Percentiles rank a stretch among this genome's conserved stretches.
These are phyloP conservation scores for Poecilia picta DNA, from an alignment of 2,797 vertebrate species.

Conservation along the genomic window DNA sequence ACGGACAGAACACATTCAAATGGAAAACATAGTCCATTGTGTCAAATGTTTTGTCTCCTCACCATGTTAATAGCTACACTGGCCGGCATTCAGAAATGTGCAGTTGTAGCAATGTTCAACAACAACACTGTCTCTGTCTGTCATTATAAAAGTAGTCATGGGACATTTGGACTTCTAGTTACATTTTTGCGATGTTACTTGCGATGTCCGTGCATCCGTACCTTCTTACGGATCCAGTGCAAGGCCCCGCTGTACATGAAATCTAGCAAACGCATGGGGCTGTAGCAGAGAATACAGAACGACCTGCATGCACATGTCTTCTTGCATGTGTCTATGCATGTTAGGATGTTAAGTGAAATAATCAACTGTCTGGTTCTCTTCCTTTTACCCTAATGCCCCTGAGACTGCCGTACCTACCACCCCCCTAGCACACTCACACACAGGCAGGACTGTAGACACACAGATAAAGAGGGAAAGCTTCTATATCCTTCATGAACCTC, in stretches of 20 bases:
- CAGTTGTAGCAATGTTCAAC: conserved; percentile 40
- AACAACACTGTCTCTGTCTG: conserved; percentile 33
- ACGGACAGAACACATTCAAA: conserved; percentile 75
- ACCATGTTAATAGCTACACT: conserved; percentile 73
- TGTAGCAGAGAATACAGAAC: neutral
- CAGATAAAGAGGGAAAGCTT: conserved; percentile 57
- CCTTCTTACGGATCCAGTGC: neutral
- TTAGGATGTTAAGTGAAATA: conserved; percentile 34
- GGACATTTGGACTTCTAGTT: conserved; percentile 11
- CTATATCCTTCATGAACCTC: conserved; percentile 70
- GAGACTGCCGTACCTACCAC: conserved; percentile 51
- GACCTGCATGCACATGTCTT: conserved; percentile 16
- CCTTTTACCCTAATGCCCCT: conserved; percentile 50
- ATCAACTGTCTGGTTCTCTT: conserved; percentile 65
- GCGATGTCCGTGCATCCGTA: conserved; percentile 1
- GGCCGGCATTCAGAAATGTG: conserved; percentile 49
- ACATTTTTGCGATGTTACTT: conserved; percentile 4
- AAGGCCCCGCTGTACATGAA: neutral
- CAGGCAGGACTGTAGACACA: conserved; percentile 20
- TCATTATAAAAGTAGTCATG: conserved; percentile 20
- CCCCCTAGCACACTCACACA: conserved; percentile 14
- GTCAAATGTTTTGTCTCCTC: conserved; percentile 69
- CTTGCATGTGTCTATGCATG: conserved; percentile 21
- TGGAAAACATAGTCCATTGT: conserved; percentile 76
- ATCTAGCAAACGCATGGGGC: neutral